Evolutionary conservation across 2,113 vertebrate genomes (phyloP), one percentile per base, ranked within the genome.

Genomic region (Emberiza fucata): DNA sequence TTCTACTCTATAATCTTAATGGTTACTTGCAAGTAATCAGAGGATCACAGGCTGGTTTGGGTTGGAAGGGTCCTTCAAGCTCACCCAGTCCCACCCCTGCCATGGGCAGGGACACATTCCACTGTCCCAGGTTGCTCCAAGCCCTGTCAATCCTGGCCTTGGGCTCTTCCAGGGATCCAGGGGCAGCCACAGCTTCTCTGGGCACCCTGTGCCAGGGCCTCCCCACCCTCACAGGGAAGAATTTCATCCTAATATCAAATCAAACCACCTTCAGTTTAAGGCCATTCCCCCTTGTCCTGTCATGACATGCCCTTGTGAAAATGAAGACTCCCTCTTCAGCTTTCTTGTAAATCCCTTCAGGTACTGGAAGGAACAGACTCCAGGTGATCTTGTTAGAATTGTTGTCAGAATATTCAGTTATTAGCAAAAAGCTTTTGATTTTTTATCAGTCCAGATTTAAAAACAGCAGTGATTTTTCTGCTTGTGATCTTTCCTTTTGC

Each of bases 131-230:
- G 14, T 0, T 12, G 14, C 5, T 40, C 70, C 54, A 61, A 61
- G 8, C 8, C 29, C 45, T 0, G 0, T n/a, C 53, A 53, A 68
- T 0, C 45, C n/a, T 60, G 47, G 28, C 29, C 47, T 40, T n/a
- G 54, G 29, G 0, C 29, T 35, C 6, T 76, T 4, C 24, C 47
- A 82, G 47, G n/a, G 11, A 31, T 47, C 29, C 70, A 65, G 78
- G 20, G 17, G n/a, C n/a, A 82, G 17, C 21, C 70, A 54, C 40
- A 82, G n/a, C n/a, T 68, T 2, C 29, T 54, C 24, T 47, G 53
- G 9, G 9, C 47, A 76, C 2, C 53, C 21, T 47, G 47, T 75
- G n/a, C 13, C 39, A 75, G 39, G 5, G 5, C 3, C 19, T 54
- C 1, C 0, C 5, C 11, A 31, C 12, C 8, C 17, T 42, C 11